Evolutionary conservation across 1,140 invertebrate species (phyloP), one percentile per base, ranked within the genome.

Genomic region (Onthophagus taurus): DNA sequence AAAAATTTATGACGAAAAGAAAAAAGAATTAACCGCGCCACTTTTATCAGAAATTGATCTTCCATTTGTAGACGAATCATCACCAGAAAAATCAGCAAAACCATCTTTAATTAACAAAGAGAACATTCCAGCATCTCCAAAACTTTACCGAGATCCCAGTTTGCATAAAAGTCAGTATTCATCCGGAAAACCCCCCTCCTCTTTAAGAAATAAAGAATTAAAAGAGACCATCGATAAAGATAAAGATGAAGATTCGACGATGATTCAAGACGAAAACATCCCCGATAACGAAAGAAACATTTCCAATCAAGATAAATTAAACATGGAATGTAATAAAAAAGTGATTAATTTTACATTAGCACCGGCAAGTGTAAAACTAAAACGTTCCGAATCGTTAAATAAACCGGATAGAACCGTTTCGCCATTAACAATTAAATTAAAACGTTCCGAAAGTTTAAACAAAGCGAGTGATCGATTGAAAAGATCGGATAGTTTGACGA

Each of bases 1-100:
- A 9, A 77, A 80, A 37, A 79, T 81, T 3, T 77, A 84, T 53
- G 83, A 87, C 57, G 75, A 79, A 45, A 86, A 85, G 64, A 68
- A 85, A 58, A 53, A 53, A 44, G 44, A 41, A 26, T 36, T 50
- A 9, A 48, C 36, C 30, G 24, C 38, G 17, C 38, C 38, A 21
- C 38, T 41, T 41, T 44, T 62, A 24, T 47, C 65, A 42, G 61
- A 59, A 53, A 63, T 67, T 45, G 69, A 69, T 54, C 66, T 72
- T 51, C 71, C 70, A n/a, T 72, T 65, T 51, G 69, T 64, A 20
- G 70, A 72, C 39, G 70, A 72, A 51, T 71, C 69, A 31, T n/a
- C n/a, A n/a, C 70, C 70, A 0, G 70, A 72, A 42, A 62, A 60
- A 45, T 44, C 17, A 12, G 20, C 31, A 4, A 48, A 45, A 19